A percentile compares a stretch with the other conserved stretches of the same genome.
phyloP scores from a whole-genome alignment of 1,140 invertebrate genomes.

The Leptonema lineaticorne region DNA sequence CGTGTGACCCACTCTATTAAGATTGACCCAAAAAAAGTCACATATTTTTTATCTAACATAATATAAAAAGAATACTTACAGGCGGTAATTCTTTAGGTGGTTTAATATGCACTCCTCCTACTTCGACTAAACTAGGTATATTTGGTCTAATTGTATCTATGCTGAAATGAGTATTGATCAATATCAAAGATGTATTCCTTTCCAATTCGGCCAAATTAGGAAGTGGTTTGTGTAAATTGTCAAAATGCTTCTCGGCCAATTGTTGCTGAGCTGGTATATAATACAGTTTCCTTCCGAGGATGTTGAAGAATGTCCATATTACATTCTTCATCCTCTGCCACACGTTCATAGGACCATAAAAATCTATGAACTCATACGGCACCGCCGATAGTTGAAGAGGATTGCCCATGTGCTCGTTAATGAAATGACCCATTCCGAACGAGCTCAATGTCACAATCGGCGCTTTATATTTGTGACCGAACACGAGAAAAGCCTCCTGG shows the following conservation, averaged over 20 bases:
- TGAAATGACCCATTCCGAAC: constrained; percentile 45
- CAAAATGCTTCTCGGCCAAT: constrained; percentile 47
- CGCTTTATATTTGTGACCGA: constrained; percentile 49
- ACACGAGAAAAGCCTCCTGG: constrained; percentile 51
- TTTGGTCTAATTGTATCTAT: constrained; percentile 52
- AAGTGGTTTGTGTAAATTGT: constrained; percentile 38
- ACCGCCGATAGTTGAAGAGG: constrained; percentile 46
- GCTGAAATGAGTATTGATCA: constrained; percentile 57
- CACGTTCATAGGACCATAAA: constrained; percentile 29
- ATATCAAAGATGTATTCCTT: constrained; percentile 57
- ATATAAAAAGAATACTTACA: constrained; percentile 34
- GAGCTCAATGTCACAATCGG: constrained; percentile 49
- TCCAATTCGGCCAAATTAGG: constrained; percentile 54
- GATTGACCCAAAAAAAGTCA: too few species aligned
- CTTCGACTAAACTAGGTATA: constrained; percentile 54
- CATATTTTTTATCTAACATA: too few species aligned
- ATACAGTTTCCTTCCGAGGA: constrained; percentile 32
- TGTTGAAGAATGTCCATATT: constrained; percentile 21
- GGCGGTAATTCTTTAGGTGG: constrained; percentile 47
- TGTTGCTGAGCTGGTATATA: constrained; percentile 40
- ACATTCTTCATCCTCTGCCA: constrained; percentile 36
- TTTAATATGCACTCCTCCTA: constrained; percentile 56
- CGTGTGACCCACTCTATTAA: too few species aligned
- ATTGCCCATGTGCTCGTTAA: constrained; percentile 50
- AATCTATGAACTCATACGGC: constrained; percentile 35